These are phyloP conservation scores for Helarctos malayanus DNA, from an alignment of 2,797 vertebrate genomes.

Conservation along the genomic window DNA sequence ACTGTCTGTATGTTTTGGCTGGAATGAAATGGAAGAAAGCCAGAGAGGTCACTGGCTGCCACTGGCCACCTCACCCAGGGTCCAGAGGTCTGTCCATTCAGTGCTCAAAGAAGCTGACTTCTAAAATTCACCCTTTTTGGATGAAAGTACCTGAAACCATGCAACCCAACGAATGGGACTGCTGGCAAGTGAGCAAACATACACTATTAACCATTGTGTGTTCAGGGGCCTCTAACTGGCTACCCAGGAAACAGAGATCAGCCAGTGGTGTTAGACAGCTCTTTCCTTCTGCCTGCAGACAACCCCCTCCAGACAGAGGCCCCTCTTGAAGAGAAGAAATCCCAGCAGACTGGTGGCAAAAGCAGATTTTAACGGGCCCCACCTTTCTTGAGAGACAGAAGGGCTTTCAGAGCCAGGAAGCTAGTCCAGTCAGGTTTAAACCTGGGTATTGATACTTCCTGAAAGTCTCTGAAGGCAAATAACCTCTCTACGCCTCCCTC, in stretches of 20 bases:
- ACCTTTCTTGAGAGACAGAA: background rate
- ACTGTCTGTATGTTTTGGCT: background rate
- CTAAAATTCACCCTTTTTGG: background rate
- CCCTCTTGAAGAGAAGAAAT: background rate
- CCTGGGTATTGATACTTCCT: background rate
- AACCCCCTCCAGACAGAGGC: background rate
- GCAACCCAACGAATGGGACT: no score
- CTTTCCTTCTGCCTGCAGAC: background rate
- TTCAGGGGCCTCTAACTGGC: background rate
- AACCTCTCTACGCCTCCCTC: background rate
- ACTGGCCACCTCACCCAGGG: background rate
- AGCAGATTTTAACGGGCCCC: accelerated
- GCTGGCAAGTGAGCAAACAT: background rate
- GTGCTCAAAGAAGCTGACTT: background rate
- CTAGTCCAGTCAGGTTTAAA: background rate
- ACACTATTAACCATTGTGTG: no score
- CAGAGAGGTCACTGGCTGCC: background rate
- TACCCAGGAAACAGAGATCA: background rate
- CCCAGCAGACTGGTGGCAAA: background rate
- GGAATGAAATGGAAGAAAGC: background rate
- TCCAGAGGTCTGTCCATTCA: no score
- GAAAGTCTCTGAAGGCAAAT: background rate
- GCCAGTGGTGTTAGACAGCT: background rate
- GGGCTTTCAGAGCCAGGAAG: background rate
- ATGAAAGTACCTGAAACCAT: background rate